Evolutionary conservation across 2,888 invertebrate genomes (phyloP).

Genomic region (Anodontia alba): DNA sequence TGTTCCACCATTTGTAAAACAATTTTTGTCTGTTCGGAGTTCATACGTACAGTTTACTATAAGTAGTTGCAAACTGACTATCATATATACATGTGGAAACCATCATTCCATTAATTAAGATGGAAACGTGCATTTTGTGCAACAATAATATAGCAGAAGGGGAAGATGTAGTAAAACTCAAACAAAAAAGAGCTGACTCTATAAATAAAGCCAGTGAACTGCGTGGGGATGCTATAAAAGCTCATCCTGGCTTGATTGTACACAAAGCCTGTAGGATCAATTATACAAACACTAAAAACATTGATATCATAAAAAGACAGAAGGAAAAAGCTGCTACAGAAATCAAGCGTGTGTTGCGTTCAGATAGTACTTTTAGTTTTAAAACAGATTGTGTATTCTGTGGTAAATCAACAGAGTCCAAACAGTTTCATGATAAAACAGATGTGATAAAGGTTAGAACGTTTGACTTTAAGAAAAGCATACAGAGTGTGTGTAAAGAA

Average conservation of each 20-base stretch:
- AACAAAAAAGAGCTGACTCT: slow-evolving; percentile 12
- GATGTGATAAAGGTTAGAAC: background rate
- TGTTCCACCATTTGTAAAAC: too few species aligned
- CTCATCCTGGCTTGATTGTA: slow-evolving; percentile 12
- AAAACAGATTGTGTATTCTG: slow-evolving; percentile 14
- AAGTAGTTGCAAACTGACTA: too few species aligned
- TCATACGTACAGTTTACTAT: too few species aligned
- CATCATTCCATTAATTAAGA: too few species aligned
- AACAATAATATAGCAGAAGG: background rate
- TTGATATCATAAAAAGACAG: background rate
- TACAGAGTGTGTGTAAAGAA: slow-evolving; percentile 18
- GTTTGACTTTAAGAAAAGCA: slow-evolving; percentile 1
- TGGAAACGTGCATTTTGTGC: slow-evolving; percentile 29
- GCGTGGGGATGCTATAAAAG: slow-evolving; percentile 20
- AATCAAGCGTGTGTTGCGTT: slow-evolving; percentile 17
- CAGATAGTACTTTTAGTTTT: slow-evolving; percentile 17
- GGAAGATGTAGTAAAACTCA: slow-evolving; percentile 3
- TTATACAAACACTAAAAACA: slow-evolving; percentile 23
- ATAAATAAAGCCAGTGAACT: slow-evolving; percentile 19
- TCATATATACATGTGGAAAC: too few species aligned
- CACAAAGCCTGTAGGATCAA: slow-evolving; percentile 25
- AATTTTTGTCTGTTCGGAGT: too few species aligned
- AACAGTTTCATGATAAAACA: background rate
- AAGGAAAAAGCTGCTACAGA: background rate
- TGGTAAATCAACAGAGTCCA: slow-evolving; percentile 18